These are phyloP conservation scores for Cactoblastis cactorum DNA, from an alignment of 2,888 invertebrate genomes.

Conservation along the genomic window DNA sequence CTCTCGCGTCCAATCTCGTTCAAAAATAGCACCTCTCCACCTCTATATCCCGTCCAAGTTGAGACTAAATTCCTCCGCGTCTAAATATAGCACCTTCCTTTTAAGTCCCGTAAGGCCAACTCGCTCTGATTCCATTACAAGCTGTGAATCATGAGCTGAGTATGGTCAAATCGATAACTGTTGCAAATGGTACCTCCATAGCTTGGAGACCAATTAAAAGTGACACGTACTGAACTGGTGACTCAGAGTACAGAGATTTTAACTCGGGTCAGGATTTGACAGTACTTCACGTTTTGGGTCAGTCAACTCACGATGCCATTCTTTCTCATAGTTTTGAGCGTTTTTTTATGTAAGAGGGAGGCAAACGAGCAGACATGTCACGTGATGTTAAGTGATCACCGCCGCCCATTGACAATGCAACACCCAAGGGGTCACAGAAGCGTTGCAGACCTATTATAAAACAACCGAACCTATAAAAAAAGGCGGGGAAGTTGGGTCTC, in stretches of 20 bases:
- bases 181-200: not conserved
- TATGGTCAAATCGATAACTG: slow-evolving; percentile 55
- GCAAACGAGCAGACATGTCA: no score
- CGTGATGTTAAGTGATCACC: no score
- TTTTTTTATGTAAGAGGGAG: no score
- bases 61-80: not conserved
- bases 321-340: no score
- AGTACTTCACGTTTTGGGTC: not conserved
- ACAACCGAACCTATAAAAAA: no score
- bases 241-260: not conserved
- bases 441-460: no score
- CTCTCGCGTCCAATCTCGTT: not conserved
- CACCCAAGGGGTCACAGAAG: no score
- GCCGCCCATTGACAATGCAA: no score
- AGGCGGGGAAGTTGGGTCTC: no score
- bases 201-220: slow-evolving; percentile 1
- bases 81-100: slow-evolving; percentile 14
- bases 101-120: slow-evolving; percentile 24
- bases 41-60: not conserved
- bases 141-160: slow-evolving; percentile 51
- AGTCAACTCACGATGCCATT: no score
- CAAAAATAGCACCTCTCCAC: not conserved
- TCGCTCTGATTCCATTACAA: slow-evolving; percentile 32
- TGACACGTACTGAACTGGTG: slow-evolving; percentile 3
- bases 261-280: no score